Evolutionary conservation across 53 echinoderm and acorn worm species (phyloP).

Genomic region (Glandiceps talaboti): DNA sequence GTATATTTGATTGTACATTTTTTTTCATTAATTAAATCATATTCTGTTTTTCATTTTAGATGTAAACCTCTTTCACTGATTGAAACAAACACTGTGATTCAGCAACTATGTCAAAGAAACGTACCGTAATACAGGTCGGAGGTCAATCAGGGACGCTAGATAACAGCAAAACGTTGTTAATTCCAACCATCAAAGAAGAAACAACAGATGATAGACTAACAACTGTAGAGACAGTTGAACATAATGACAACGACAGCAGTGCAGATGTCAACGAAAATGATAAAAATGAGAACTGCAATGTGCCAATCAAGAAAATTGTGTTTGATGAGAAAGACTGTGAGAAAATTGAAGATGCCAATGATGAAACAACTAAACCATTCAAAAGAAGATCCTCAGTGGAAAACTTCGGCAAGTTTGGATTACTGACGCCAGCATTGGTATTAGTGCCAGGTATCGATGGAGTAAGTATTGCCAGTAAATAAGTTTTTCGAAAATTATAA

Average conservation of each 20-base stretch:
- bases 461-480: constrained; percentile 67
- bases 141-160: background rate
- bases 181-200: background rate
- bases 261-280: too few relatives aligned
- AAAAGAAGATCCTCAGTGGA: constrained; percentile 76
- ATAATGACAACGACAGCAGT: too few relatives aligned
- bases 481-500: too few relatives aligned
- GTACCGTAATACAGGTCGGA: background rate
- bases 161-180: background rate
- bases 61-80: too few relatives aligned
- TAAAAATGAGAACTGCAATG: too few relatives aligned
- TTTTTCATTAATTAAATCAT: too few relatives aligned
- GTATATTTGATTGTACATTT: too few relatives aligned
- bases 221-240: background rate
- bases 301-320: too few relatives aligned
- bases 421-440: constrained; percentile 78
- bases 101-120: background rate
- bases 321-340: background rate
- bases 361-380: constrained; percentile 21
- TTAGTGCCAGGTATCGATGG: constrained; percentile 92
- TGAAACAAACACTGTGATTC: background rate
- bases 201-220: background rate
- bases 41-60: too few relatives aligned
- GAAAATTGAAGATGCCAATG: background rate
- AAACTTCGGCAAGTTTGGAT: constrained; percentile 88